Conservation (phyloP, 2,888 invertebrate genomes). For the Cantharis rufa region DNA sequence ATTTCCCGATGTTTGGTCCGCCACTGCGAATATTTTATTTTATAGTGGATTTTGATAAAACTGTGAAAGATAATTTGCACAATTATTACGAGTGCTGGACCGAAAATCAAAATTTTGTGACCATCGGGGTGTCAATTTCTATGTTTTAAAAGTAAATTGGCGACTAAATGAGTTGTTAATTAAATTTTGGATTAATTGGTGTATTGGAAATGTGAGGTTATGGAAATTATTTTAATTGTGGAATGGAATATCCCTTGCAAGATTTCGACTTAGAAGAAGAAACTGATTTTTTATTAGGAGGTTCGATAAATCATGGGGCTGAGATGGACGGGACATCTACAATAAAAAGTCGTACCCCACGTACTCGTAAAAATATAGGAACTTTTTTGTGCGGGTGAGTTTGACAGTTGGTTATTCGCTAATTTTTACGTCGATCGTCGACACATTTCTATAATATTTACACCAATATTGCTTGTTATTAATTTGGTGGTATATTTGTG, state of each 20-base stretch:
- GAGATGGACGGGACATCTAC: slow-evolving; percentile 52
- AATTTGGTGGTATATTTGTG: not conserved
- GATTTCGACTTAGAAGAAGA: slow-evolving; percentile 55
- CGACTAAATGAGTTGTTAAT: not conserved
- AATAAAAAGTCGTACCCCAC: slow-evolving; percentile 47
- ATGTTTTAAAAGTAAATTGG: not conserved
- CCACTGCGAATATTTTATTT: not conserved
- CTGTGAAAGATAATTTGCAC: not conserved
- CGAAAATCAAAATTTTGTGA: not conserved
- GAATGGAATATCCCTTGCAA: slow-evolving; percentile 57
- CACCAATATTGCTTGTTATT: not conserved
- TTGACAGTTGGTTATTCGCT: not conserved
- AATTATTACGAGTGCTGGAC: not conserved
- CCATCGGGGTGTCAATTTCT: not conserved
- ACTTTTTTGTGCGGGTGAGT: slow-evolving; percentile 50
- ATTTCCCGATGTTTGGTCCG: not conserved
- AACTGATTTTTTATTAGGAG: slow-evolving; percentile 54
- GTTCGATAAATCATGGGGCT: slow-evolving; percentile 49
- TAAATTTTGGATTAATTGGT: not conserved
- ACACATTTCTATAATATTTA: not conserved
- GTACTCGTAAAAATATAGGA: slow-evolving; percentile 45
- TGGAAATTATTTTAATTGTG: slow-evolving; percentile 21
- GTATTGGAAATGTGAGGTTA: slow-evolving; percentile 23
- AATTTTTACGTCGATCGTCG: not conserved
- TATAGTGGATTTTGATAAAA: not conserved